A percentile compares a stretch with the other conserved stretches of the same genome.
phyloP scores from a whole-genome alignment of 2,888 invertebrate genomes.

The Miltochrista miniata region DNA sequence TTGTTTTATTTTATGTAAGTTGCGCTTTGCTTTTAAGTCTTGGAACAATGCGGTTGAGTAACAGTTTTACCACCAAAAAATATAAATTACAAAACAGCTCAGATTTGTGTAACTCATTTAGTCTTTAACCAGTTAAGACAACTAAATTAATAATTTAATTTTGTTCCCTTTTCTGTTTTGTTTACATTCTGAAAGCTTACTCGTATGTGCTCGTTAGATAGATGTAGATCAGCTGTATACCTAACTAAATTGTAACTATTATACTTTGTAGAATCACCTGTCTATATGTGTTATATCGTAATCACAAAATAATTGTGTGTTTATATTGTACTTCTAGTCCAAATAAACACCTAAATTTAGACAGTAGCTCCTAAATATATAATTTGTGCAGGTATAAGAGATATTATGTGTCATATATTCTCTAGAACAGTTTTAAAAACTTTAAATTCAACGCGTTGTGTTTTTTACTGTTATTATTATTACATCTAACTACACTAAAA shows the following conservation, averaged over 20 bases:
- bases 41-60: no score
- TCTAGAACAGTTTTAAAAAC: no score
- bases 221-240: constrained; percentile 25
- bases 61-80: no score
- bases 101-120: no score
- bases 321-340: background rate
- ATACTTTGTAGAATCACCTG: constrained; percentile 12
- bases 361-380: no score
- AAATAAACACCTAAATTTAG: background rate
- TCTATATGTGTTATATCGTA: constrained; percentile 29
- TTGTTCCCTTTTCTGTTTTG: constrained; percentile 20
- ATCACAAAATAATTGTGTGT: constrained; percentile 3
- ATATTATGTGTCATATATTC: no score
- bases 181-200: constrained; percentile 23
- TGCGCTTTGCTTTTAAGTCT: no score
- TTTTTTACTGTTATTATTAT: no score
- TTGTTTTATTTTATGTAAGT: constrained; percentile 27
- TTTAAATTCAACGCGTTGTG: no score
- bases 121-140: no score
- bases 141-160: constrained; percentile 19
- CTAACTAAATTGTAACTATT: constrained; percentile 15
- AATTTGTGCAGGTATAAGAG: no score
- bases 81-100: background rate
- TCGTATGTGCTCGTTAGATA: constrained; percentile 18
- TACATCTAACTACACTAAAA: no score